Evolutionary conservation across 2,797 vertebrate genomes (phyloP), one percentile per base, ranked within the genome.

Genomic region (Cynodonichthys magdalenae): DNA sequence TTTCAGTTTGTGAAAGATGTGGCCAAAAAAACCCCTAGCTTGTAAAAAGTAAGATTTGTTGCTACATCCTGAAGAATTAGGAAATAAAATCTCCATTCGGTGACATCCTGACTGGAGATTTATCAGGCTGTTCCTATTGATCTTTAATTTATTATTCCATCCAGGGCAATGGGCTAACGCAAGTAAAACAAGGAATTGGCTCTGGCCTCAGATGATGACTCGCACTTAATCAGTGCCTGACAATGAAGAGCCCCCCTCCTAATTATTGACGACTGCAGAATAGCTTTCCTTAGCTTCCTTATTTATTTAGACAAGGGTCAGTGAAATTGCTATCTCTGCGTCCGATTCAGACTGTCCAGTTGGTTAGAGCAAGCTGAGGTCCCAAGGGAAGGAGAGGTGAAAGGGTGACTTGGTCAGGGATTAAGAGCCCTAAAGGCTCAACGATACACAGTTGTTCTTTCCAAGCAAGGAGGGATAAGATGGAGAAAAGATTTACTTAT

Each of bases 191-290:
- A 64, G 76, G 70, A 46, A 52, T 63, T 65, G 59, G 73, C 79
- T 72, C 60, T 3, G 47, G 62, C 47, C 53, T 84, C 79, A 75
- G 78, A 80, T 77, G 74, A 90, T 58, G 77, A 80, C 72, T 71
- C 2, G 10, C 81, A 67, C 63, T 65, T 62, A 86, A 91, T 91
- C 87, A 87, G 87, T 88, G 50, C 12, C 74, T 69, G 79, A 83
- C 79, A 85, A 90, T 76, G 72, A 79, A 63, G 62, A 57, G 17
- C 55, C 76, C 20, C 66, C 52, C 8, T 31, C 15, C 69, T 71
- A 59, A 63, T 44, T 87, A 92, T 90, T 86, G 85, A 90, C 29
- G 63, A 67, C n/a, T 39, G 17, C 39, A 71, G 80, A 66, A 47
- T 17, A 15, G 46, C 77, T 51, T 52, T 53, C 55, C 62, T 60